Base-by-base conservation (phyloP, 2,113 vertebrate genomes). In the Triplophysa rosa region DNA sequence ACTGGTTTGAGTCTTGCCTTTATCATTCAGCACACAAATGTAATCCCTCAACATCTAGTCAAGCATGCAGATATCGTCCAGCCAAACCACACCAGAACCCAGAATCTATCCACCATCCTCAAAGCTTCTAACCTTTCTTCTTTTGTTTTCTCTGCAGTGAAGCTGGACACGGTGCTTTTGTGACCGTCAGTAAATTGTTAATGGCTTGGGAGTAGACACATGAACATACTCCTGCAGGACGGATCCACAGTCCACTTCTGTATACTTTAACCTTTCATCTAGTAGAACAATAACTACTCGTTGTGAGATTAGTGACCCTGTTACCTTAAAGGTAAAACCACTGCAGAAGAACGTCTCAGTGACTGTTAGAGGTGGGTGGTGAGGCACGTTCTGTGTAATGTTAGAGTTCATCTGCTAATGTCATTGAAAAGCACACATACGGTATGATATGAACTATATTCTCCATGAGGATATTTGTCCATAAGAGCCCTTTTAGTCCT, bases 171-270 rank as follows among this genome's bases (percentile, higher is more conserved):
- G 91, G 91, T 23, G 89, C 88, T 67, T 92, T 93, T 77, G 90
- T 94, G 33, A 83, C 89, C 33, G 94, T 93, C 84, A 91, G 89
- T 84, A 94, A 93, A 85, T 84, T 94, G 19, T 86, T 93, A 78
- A 90, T 94, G 94, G 90, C 88, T 82, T 93, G 91, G 93, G 91
- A 94, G 81, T 93, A 78, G 54, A 74, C n/a, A 21, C 40, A 29
- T 29, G 8, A 63, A 23, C 47, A 21, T 37, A 37, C 33, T 37
- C 33, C 33, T 37, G 7, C 33, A 37, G 33, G 33, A 37, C 33
- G 11, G 68, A 58, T 37, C 68, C 45, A 52, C 42, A 10, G 0
- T 52, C 19, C 54, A 21, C 54, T n/a, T 54, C 4, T 56, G 17
- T 17, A 56, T 8, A 17, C 52, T n/a, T 56, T n/a, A 56, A 56